phyloP scores from a whole-genome alignment of 92 coral and sea anemone genomes.

The Porites rus region DNA sequence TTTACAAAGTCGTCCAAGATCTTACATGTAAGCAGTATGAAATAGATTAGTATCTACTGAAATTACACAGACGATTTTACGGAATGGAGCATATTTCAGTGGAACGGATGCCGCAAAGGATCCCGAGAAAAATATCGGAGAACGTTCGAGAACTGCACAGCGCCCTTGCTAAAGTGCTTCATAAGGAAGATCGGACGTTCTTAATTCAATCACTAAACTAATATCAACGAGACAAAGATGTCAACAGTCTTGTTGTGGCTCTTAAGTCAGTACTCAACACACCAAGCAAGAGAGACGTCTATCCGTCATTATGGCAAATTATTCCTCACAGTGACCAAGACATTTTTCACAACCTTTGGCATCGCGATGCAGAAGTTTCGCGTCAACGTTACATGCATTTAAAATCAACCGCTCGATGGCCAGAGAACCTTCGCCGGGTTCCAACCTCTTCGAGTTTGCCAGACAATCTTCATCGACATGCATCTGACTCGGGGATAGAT shows the following conservation, averaged over 20 bases:
- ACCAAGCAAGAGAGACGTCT: conserved; percentile 86
- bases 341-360: conserved; percentile 79
- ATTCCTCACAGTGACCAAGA: conserved; percentile 80
- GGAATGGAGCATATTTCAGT: conserved; percentile 18
- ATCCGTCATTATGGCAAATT: conserved; percentile 80
- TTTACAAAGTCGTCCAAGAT: too few species aligned
- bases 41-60: background rate
- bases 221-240: conserved; percentile 82
- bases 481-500: conserved; percentile 87
- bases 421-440: conserved; percentile 55
- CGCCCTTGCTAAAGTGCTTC: conserved; percentile 63
- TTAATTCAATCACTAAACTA: conserved; percentile 85
- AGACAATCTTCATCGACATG: conserved; percentile 63
- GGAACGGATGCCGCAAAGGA: conserved; percentile 20
- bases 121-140: conserved; percentile 68
- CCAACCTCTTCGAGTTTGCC: conserved; percentile 73
- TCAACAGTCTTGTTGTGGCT: conserved; percentile 72
- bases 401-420: conserved; percentile 59
- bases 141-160: conserved; percentile 82
- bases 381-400: conserved; percentile 11
- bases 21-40: too few species aligned
- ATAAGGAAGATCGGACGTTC: conserved; percentile 79
- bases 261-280: conserved; percentile 79
- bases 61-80: background rate
- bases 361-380: conserved; percentile 40